These are phyloP conservation scores for Halcyon malimbica DNA, from an alignment of 2,113 vertebrate genomes.

Conservation along the genomic window DNA sequence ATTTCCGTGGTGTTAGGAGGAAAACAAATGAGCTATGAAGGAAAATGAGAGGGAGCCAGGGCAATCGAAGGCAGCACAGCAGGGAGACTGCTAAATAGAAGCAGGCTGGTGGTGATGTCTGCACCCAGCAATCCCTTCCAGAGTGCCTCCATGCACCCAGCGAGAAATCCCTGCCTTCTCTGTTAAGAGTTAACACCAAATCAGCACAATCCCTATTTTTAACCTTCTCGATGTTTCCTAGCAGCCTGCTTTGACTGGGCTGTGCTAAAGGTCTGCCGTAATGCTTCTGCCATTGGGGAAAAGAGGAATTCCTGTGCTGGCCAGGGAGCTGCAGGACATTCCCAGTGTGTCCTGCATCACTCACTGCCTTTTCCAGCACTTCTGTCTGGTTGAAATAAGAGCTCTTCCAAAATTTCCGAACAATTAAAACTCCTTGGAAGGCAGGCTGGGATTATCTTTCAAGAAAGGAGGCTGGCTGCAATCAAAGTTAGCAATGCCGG, in stretches of 20 bases:
- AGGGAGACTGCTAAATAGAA: not conserved
- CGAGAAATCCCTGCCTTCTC: not conserved
- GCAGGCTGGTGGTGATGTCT: not conserved
- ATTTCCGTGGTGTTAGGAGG: not conserved
- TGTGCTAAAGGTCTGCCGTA: not conserved
- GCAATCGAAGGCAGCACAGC: not conserved
- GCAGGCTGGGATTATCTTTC: not conserved
- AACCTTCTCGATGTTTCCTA: not conserved
- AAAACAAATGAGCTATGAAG: not conserved
- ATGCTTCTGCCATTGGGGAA: not conserved
- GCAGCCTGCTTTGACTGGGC: conserved; percentile 26
- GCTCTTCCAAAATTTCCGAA: not conserved
- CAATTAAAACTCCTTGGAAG: conserved; percentile 40
- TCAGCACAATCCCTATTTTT: conserved; percentile 10
- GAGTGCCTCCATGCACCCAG: not conserved
- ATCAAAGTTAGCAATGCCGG: not conserved
- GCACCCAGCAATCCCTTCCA: not conserved
- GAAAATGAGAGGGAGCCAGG: not conserved
- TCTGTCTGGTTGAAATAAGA: conserved; percentile 22
- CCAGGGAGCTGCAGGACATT: not conserved
- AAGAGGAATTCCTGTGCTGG: conserved; percentile 48
- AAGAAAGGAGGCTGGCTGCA: not conserved
- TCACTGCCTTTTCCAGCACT: not conserved
- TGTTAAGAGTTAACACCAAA: not conserved
- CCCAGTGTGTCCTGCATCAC: not conserved